Evolutionary conservation across 2,797 vertebrate species (phyloP), one percentile per base, ranked within the genome.

Genomic region (Molossus molossus): DNA sequence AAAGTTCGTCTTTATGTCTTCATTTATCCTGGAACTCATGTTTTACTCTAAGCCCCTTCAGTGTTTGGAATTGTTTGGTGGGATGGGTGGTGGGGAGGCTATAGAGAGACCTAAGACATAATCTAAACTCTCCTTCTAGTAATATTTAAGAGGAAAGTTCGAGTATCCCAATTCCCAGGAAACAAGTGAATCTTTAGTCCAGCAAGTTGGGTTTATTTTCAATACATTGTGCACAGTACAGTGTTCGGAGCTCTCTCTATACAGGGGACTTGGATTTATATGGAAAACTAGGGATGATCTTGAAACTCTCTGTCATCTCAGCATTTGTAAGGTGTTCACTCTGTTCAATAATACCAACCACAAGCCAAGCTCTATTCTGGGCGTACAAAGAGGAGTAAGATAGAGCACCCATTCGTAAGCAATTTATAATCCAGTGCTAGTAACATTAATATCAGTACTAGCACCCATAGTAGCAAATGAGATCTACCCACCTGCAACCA

Each of bases 271-370:
- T 0, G 1, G 65, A 33, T 88, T 92, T 79, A 48, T 84, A 67
- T 83, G 58, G 89, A 94, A 88, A 79, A 48, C 8, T 33, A 58
- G 40, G 4, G 9, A 33, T 89, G 75, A 77, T 76, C 73, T 86
- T 79, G 50, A 94, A 87, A 33, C 9, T 10, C 17, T 27, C 58
- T 53, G 1, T 0, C 62, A 27, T 20, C 48, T 62, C 60, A 29
- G 84, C 65, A 33, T 72, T 92, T 33, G 72, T 60, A 69, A 80
- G 87, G 67, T 94, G 23, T 88, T 88, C n/a, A 27, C 69, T 92
- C 58, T 76, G 9, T 77, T 75, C 94, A 53, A 77, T 72, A 27
- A 29, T 15, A 14, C 65, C 48, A 82, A 4, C 0, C 3, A 12
- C 62, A 70, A 95, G 53, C 62, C 62, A 37, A 62, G 13, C 17